Evolutionary conservation across 2,797 vertebrate species (phyloP), one percentile per base, ranked within the genome.

Genomic region (Ptychadena robeensis): DNA sequence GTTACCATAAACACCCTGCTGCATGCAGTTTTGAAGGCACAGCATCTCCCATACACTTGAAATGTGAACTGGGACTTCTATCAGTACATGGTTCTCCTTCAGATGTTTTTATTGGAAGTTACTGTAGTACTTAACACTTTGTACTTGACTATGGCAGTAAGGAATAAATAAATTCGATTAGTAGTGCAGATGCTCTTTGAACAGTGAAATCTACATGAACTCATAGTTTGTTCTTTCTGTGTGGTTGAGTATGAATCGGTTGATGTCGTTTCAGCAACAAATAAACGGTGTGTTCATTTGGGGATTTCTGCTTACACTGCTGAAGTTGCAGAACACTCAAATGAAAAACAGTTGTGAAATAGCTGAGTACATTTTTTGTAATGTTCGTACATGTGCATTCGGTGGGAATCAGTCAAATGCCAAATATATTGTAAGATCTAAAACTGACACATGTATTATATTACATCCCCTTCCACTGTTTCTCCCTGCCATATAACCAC

Each of bases 351-450:
- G 57, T 72, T 72, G 35, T 72, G 69, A 71, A 80, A 72, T 80
- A 64, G 22, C 35, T 30, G 28, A 35, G 31, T 53, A 81, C 70
- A 81, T 73, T 73, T 70, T 82, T 70, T 66, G 64, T n/a, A 75
- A 76, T 69, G 80, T 82, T 68, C 72, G 76, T 82, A 75, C 65
- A 61, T 74, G 64, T 75, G 15, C 63, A 69, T 63, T 71, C 71
- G 37, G 78, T 38, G 72, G 40, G 64, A 81, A n/a, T 34, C 31
- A 67, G 25, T 35, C 10, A 76, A 32, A 82, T 81, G 61, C 79
- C 71, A 81, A 64, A 63, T 73, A 71, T 63, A 31, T 59, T 72
- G 71, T 53, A 66, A 67, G 25, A 73, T 73, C 44, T 57, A 35
- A 73, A 32, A 53, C 27, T 70, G 73, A 82, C 73, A 76, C 25